phyloP scores from a whole-genome alignment of 2,888 invertebrate species.

The Plagiodera versicolora region DNA sequence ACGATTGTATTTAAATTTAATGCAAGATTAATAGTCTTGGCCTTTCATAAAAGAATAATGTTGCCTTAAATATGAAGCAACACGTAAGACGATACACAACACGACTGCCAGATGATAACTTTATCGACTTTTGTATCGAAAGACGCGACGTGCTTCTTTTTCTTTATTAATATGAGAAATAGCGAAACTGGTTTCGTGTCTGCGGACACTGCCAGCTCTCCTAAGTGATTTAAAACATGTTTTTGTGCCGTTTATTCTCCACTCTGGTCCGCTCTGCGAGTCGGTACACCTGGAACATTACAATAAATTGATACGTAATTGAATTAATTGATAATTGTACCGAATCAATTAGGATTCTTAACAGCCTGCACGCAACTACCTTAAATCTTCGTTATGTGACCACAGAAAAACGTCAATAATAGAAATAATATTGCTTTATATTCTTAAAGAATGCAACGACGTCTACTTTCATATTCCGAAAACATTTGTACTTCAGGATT shows the following conservation, averaged over 20 bases:
- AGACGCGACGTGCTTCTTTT: slow-evolving; percentile 10
- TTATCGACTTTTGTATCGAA: slow-evolving; percentile 28
- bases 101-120: slow-evolving; percentile 26
- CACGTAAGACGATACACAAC: slow-evolving; percentile 28
- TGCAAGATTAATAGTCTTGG: slow-evolving; percentile 38
- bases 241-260: neutral
- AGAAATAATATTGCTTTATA: no score
- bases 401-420: no score
- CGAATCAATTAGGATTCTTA: neutral
- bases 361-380: neutral
- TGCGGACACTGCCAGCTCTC: neutral
- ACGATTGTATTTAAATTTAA: slow-evolving; percentile 49
- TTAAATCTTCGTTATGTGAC: no score
- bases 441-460: no score
- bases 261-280: neutral
- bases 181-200: neutral
- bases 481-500: no score
- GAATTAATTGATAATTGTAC: neutral
- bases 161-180: slow-evolving; percentile 1
- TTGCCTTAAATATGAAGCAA: slow-evolving; percentile 35
- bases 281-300: neutral
- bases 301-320: neutral
- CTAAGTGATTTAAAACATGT: neutral
- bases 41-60: slow-evolving; percentile 30
- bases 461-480: no score